Conservation (phyloP, 1,140 invertebrate genomes). For the Aporrectodea caliginosa region DNA sequence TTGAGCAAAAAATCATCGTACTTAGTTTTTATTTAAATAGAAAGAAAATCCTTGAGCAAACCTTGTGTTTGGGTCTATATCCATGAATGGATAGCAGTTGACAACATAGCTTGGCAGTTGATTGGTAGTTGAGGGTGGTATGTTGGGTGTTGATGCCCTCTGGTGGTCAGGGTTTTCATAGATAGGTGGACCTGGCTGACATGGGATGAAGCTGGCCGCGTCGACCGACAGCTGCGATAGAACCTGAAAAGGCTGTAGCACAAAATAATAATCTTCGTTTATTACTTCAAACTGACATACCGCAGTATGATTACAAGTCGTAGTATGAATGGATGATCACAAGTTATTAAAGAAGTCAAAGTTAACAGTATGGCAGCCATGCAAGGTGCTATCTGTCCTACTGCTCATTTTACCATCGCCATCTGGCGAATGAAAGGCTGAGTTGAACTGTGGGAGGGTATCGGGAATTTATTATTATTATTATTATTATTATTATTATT, state of each 20-base stretch:
- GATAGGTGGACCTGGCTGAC: not conserved
- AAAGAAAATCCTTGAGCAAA: too few species aligned
- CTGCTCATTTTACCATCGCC: too few species aligned
- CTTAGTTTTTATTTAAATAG: too few species aligned
- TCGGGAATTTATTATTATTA: too few species aligned
- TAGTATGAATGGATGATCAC: not conserved
- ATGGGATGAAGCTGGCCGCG: not conserved
- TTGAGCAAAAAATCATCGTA: too few species aligned
- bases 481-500: too few species aligned
- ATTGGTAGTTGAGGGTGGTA: not conserved
- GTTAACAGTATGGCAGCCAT: not conserved
- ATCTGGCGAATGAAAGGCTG: too few species aligned
- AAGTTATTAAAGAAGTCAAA: not conserved
- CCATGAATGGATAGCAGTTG: not conserved
- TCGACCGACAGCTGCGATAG: not conserved
- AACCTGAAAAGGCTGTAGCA: not conserved
- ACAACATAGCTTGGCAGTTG: not conserved
- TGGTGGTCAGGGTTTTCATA: not conserved
- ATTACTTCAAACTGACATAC: too few species aligned
- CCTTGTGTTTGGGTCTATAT: not conserved
- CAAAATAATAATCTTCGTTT: not conserved
- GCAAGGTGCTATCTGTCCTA: not conserved
- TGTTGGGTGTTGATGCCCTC: not conserved
- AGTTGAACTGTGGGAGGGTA: too few species aligned
- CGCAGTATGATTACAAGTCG: not conserved